phyloP scores from a whole-genome alignment of 1,140 invertebrate genomes.

The Drosophila sucinea region DNA sequence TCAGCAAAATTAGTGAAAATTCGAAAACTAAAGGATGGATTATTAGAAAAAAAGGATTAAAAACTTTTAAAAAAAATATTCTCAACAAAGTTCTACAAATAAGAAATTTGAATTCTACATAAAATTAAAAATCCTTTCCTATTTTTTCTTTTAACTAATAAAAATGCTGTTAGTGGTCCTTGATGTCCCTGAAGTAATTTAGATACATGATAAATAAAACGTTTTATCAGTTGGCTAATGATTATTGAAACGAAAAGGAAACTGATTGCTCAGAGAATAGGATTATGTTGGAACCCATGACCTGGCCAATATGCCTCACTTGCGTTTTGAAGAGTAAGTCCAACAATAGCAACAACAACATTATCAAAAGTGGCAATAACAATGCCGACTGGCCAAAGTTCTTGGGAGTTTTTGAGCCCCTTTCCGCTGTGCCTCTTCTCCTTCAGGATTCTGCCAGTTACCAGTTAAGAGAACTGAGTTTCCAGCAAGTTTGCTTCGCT shows the following conservation, averaged over 20 bases:
- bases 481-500: slow-evolving; percentile 59
- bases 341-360: slow-evolving; percentile 31
- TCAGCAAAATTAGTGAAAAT: too few species aligned
- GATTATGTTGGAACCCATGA: background rate
- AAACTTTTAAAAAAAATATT: too few species aligned
- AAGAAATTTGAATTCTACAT: too few species aligned
- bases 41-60: too few species aligned
- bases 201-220: too few species aligned
- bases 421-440: background rate
- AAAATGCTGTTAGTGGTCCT: too few species aligned
- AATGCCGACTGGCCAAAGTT: slow-evolving; percentile 69
- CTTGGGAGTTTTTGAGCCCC: slow-evolving; percentile 51
- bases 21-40: too few species aligned
- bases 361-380: slow-evolving; percentile 65
- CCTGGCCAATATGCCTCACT: slow-evolving; percentile 16
- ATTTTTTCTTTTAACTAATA: too few species aligned
- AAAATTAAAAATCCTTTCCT: too few species aligned
- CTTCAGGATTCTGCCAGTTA: slow-evolving; percentile 44
- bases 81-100: too few species aligned
- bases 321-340: slow-evolving; percentile 29
- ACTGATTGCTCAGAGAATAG: background rate
- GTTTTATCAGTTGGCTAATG: too few species aligned
- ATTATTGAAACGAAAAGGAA: background rate
- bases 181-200: too few species aligned
- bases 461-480: slow-evolving; percentile 58